Base-by-base conservation (phyloP, 1,140 invertebrate genomes). In the Grapholita molesta region DNA sequence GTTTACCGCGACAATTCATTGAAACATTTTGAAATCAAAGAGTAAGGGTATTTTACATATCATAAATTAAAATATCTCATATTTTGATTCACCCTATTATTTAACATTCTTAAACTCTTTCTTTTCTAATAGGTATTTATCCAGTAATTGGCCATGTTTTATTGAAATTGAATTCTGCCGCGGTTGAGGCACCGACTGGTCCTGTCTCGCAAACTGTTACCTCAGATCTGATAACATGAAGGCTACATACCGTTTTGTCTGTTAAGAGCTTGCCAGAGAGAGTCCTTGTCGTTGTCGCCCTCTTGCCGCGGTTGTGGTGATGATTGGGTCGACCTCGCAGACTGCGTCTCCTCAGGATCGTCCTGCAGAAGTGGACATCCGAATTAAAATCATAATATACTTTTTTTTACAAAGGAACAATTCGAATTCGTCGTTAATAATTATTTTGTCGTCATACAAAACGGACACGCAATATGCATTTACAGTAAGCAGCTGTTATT, bases 181-280 rank as follows among this genome's bases (percentile, higher is more conserved):
- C 28, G 3, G 7, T 30, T 30, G 28, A 3, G 28, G 7, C 28
- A n/a, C n/a, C n/a, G n/a, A 33, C 32, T 33, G 9, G 32, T n/a
- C 32, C 32, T 8, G 25, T 30, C 12, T 12, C 9, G 6, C 8
- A n/a, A n/a, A n/a, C 21, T 64, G 53, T 64, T 67, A 21, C 32
- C 21, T 53, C 57, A 64, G 12, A 21, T 28, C 28, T 2, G 53
- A 23, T 66, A 64, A 64, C 69, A 52, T 48, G 42, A 28, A 74
- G 21, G 61, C 33, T 64, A 28, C 64, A 72, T 75, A 92, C 91
- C 91, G 70, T 92, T 92, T 81, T 89, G 88, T 74, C 84, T 88
- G 79, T 91, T 90, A 25, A 92, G 79, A 0, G 90, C 92, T 67
- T 92, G 89, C 92, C 92, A 92, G 55, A 92, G 79, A 4, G 90